Conservation (phyloP, 2,797 vertebrate genomes). For the Aulostomus chinensis region DNA sequence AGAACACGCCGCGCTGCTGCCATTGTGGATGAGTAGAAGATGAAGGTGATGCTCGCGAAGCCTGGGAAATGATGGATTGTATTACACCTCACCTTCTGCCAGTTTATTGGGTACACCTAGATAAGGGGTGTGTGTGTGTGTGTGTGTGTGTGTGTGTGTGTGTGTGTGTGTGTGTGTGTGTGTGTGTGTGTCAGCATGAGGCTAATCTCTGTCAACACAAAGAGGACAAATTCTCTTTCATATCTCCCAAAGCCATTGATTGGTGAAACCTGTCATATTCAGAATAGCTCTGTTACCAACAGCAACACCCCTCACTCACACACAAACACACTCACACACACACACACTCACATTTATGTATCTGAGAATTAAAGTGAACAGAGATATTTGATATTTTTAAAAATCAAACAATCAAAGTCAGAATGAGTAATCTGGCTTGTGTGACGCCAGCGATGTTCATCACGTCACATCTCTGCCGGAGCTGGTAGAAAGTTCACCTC, state of each 20-base stretch:
- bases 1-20: conserved; percentile 62
- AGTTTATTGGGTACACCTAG: no score
- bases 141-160: not conserved
- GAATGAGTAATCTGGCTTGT: no score
- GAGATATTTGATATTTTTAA: no score
- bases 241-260: conserved; percentile 16
- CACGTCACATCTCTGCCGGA: no score
- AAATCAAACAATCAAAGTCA: no score
- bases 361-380: no score
- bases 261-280: conserved; percentile 8
- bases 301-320: not conserved
- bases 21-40: conserved; percentile 14
- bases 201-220: conserved; percentile 15
- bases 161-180: conserved; percentile 1
- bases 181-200: conserved; percentile 1
- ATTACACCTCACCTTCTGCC: no score
- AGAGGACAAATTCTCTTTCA: conserved; percentile 13
- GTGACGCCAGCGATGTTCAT: no score
- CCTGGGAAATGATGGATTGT: no score
- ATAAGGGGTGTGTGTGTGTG: not conserved
- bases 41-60: conserved; percentile 11
- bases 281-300: conserved; percentile 1
- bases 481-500: no score
- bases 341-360: no score
- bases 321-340: no score